Evolutionary conservation across 2,113 vertebrate genomes (phyloP).

Genomic region (Octodon degus): DNA sequence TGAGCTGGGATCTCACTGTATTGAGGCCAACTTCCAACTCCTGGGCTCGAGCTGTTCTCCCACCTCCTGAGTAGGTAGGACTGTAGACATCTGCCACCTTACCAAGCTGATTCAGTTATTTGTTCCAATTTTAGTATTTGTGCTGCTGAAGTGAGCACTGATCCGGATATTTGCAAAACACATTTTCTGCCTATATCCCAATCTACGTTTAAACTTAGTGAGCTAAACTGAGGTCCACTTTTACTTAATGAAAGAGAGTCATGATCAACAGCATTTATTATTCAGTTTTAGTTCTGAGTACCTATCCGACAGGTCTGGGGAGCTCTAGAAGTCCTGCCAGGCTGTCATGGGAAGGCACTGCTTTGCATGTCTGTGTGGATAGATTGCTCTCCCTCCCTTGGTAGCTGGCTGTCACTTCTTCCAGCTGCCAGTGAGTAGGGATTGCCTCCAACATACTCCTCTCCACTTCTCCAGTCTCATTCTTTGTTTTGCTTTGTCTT

Average conservation of each 20-base stretch:
- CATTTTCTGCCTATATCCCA: conserved; percentile 40
- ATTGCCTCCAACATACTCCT: not conserved
- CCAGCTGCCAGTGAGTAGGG: not conserved
- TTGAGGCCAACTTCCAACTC: not conserved
- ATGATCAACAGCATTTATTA: conserved; percentile 18
- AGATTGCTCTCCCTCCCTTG: not conserved
- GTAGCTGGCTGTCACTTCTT: not conserved
- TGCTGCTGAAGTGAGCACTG: not conserved
- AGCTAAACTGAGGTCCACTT: conserved; percentile 36
- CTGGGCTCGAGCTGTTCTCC: not conserved
- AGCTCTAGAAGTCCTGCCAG: not conserved
- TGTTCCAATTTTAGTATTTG: not conserved
- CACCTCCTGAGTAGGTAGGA: not conserved
- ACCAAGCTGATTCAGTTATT: not conserved
- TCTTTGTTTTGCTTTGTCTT: not conserved
- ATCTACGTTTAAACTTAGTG: conserved; percentile 33
- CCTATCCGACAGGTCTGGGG: not conserved
- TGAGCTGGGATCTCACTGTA: not conserved
- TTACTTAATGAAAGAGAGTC: not conserved
- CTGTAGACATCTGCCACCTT: not conserved
- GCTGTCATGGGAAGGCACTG: not conserved
- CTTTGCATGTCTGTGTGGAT: conserved; percentile 2
- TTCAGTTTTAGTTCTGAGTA: not conserved
- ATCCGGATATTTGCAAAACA: not conserved
- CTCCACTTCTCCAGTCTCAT: not conserved